Evolutionary conservation across 2,888 invertebrate species (phyloP).

Genomic region (Eudasyphora cyanicolor): DNA sequence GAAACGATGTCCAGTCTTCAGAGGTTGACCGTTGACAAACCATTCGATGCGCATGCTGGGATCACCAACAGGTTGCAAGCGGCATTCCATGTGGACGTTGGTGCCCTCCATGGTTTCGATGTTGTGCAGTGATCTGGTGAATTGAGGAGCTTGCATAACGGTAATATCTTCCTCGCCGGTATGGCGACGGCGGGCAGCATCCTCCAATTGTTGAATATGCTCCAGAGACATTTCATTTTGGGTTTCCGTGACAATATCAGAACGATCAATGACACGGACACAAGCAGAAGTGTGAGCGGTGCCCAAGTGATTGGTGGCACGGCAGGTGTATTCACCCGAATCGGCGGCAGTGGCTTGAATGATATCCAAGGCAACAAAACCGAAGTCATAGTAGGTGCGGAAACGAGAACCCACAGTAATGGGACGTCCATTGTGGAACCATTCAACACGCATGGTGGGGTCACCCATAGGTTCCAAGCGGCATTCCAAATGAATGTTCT

Average conservation of each 20-base stretch:
- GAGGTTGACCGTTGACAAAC: slow-evolving; percentile 96
- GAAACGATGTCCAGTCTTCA: slow-evolving; percentile 96
- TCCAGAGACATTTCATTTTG: slow-evolving; percentile 95
- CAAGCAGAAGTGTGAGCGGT: slow-evolving; percentile 95
- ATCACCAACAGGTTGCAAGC: slow-evolving; percentile 94
- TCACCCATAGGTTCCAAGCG: slow-evolving; percentile 97
- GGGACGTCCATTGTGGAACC: slow-evolving; percentile 96
- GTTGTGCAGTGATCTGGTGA: slow-evolving; percentile 92
- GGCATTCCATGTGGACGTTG: slow-evolving; percentile 95
- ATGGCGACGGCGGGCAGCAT: slow-evolving; percentile 86
- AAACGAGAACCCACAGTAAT: slow-evolving; percentile 95
- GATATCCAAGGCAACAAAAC: slow-evolving; percentile 97
- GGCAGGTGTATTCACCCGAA: slow-evolving; percentile 96
- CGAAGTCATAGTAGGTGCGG: slow-evolving; percentile 97
- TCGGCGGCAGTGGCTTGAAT: slow-evolving; percentile 96
- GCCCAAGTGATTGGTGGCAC: slow-evolving; percentile 96
- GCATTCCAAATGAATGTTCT: slow-evolving; percentile 94
- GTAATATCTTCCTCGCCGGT: slow-evolving; percentile 90
- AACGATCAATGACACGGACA: slow-evolving; percentile 90
- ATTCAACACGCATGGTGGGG: slow-evolving; percentile 96
- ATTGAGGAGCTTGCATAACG: slow-evolving; percentile 91
- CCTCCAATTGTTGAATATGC: slow-evolving; percentile 94
- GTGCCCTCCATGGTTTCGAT: slow-evolving; percentile 94
- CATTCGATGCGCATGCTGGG: slow-evolving; percentile 96
- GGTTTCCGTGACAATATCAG: slow-evolving; percentile 92